Evolutionary conservation across 1,140 invertebrate genomes (phyloP), one percentile per base, ranked within the genome.

Genomic region (Agraylea sexmaculata): DNA sequence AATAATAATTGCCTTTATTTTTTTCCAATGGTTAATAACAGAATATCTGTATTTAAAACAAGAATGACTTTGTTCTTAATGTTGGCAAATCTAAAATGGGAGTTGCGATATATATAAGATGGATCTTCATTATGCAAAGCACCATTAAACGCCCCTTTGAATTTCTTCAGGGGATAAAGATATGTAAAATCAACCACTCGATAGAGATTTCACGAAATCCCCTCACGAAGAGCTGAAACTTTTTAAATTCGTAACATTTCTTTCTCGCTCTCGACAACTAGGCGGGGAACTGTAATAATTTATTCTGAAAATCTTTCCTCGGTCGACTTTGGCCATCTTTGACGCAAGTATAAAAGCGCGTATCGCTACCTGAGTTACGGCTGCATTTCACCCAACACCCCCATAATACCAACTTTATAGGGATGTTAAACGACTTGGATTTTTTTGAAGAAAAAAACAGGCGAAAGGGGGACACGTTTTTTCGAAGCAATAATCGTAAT

Each of bases 321-420:
- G 51, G 48, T 53, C 51, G 43, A 54, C 48, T 57, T 52, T 48
- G 41, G 42, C 47, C 45, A 51, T 49, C 51, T 53, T 54, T 57
- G 56, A 58, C 56, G n/a, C n/a, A 54, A 54, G 56, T 57, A 57
- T 58, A 58, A 60, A 57, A 58, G n/a, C 55, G 51, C 50, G 54
- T 51, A 55, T 45, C 46, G 53, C 49, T 54, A 54, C 52, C 52
- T 51, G 43, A 51, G 46, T 46, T 51, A 45, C 44, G 29, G 47
- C 43, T 37, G 20, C 43, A 47, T 22, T 36, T 37, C 37, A 7
- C 28, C 33, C 28, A 25, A 25, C 6, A 25, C 23, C 23, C 23
- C 23, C 23, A n/a, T n/a, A n/a, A n/a, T n/a, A n/a, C n/a, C n/a
- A n/a, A n/a, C n/a, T n/a, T n/a, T n/a, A n/a, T n/a, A n/a, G n/a